Evolutionary conservation across 2,888 invertebrate genomes (phyloP).

Genomic region (Ophioninae sp.): DNA sequence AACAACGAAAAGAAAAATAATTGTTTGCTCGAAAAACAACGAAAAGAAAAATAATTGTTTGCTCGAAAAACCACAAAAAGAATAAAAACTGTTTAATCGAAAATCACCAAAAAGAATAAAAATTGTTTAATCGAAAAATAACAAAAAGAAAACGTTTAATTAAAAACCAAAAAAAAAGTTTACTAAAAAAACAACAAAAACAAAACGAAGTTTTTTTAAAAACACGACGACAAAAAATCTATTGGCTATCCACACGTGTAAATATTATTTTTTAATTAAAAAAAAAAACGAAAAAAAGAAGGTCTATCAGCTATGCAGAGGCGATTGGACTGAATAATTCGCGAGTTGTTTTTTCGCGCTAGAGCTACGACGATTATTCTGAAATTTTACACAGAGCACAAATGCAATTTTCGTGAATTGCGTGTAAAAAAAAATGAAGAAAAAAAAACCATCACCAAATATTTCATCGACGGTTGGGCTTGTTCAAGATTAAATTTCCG

Average conservation of each 20-base stretch:
- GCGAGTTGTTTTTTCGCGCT: conserved; percentile 32
- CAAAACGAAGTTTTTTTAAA: background rate
- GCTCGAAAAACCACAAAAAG: no score
- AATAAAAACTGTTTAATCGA: no score
- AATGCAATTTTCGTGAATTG: background rate
- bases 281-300: conserved; percentile 1
- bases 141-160: no score
- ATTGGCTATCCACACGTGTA: conserved; percentile 30
- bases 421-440: background rate
- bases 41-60: no score
- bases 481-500: conserved; percentile 34
- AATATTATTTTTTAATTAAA: conserved; percentile 36
- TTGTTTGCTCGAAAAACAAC: no score
- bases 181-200: background rate
- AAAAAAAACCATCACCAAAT: background rate
- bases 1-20: no score
- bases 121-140: no score
- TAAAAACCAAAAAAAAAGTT: background rate
- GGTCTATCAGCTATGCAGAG: conserved; percentile 25
- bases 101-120: no score
- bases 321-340: conserved; percentile 34
- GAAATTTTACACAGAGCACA: background rate
- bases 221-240: background rate
- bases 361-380: conserved; percentile 18
- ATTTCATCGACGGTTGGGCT: conserved; percentile 5